Conservation (phyloP, 30 jellyfish, hydroid and myxozoan genomes). For the Nemopilema nomurai region DNA sequence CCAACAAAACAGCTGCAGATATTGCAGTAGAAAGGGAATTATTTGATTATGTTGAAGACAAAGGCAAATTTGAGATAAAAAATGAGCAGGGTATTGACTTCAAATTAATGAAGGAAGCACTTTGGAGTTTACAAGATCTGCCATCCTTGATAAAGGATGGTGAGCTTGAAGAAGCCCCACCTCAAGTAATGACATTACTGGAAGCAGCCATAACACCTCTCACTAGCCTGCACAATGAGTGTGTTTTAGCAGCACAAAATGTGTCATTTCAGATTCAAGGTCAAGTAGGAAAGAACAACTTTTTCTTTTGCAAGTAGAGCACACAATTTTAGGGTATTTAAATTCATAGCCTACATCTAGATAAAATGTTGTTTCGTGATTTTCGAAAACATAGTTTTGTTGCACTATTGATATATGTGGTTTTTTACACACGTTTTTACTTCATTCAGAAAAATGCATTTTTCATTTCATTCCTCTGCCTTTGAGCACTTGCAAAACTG, state of each 20-base stretch:
- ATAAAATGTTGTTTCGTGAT: neutral
- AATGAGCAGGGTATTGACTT: neutral
- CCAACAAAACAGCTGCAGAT: neutral
- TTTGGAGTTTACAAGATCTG: neutral
- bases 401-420: neutral
- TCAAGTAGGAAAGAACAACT: neutral
- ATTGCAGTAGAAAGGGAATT: no score
- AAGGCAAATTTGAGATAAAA: neutral
- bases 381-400: neutral
- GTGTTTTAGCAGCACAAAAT: no score
- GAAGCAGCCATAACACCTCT: conserved; percentile 25
- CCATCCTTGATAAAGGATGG: no score
- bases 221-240: conserved; percentile 18
- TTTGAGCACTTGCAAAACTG: no score
- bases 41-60: no score
- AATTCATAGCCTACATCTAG: neutral
- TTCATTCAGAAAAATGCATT: no score
- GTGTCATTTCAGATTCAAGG: conserved; percentile 31
- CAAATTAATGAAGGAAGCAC: neutral
- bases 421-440: no score
- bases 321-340: neutral
- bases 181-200: conserved; percentile 30
- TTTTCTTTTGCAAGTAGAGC: neutral
- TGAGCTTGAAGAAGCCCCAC: conserved; percentile 39
- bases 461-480: no score